Percentiles rank a stretch among this genome's conserved stretches.
Conservation (phyloP, 2,888 invertebrate genomes). For the Lasioglossum malachurum region DNA sequence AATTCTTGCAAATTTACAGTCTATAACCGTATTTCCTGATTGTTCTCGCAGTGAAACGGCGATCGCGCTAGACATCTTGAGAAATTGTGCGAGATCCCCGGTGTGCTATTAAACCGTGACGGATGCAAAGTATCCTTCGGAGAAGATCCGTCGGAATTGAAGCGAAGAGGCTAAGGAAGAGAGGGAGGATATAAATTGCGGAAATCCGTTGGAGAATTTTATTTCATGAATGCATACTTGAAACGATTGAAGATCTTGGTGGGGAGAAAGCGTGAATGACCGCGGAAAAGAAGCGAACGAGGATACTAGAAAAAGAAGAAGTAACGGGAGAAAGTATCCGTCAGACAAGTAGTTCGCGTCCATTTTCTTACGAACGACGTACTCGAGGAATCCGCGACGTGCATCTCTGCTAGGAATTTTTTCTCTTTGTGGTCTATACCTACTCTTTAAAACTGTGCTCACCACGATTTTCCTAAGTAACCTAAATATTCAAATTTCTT, state of each 20-base stretch:
- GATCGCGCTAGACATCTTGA: neutral
- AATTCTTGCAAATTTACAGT: neutral
- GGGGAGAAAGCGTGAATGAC: conserved; percentile 59
- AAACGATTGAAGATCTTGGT: conserved; percentile 46
- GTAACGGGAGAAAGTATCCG: conserved; percentile 59
- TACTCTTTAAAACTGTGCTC: neutral
- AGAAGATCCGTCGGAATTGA: conserved; percentile 12
- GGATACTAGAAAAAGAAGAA: conserved; percentile 50
- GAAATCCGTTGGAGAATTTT: conserved; percentile 54
- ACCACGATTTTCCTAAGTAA: neutral
- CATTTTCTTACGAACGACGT: conserved; percentile 7
- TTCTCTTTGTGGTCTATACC: neutral
- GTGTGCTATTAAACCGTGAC: neutral
- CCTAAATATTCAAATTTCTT: neutral
- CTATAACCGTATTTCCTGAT: neutral
- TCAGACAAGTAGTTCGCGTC: conserved; percentile 50
- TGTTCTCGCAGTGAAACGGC: neutral
- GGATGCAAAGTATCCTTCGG: neutral
- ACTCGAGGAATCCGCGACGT: conserved; percentile 21
- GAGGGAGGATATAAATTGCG: conserved; percentile 47
- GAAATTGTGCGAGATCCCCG: neutral
- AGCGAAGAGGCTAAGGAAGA: neutral
- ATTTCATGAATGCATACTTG: conserved; percentile 46
- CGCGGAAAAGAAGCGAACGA: conserved; percentile 53
- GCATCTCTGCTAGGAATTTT: neutral